Percentiles rank a stretch among this genome's conserved stretches.
Conservation (phyloP, 2,113 vertebrate species). For the Sigmodon hispidus region DNA sequence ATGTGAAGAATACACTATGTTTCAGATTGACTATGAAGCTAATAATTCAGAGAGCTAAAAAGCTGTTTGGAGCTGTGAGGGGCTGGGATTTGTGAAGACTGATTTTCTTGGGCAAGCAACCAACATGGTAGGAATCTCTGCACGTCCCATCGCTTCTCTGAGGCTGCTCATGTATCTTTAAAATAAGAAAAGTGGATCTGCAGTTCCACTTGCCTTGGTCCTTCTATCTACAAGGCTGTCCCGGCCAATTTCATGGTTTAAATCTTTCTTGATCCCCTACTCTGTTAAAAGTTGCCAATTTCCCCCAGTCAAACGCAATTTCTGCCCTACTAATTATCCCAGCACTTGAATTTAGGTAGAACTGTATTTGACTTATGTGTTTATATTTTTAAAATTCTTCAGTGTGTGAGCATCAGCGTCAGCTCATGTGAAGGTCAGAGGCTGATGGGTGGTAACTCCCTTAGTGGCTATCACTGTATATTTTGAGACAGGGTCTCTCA, state of each 20-base stretch:
- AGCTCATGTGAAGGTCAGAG: background rate
- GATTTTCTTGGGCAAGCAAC: conserved; percentile 40
- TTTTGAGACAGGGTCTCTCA: background rate
- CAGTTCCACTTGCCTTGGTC: background rate
- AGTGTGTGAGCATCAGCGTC: background rate
- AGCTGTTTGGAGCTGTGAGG: conserved; percentile 1
- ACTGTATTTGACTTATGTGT: background rate
- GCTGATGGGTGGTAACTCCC: background rate
- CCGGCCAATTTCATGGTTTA: background rate
- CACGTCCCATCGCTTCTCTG: conserved; percentile 28
- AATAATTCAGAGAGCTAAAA: conserved; percentile 59
- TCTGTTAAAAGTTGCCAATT: background rate
- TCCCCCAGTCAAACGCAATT: background rate
- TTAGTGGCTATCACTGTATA: background rate
- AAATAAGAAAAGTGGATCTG: conserved; percentile 29
- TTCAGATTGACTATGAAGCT: conserved; percentile 52
- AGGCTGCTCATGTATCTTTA: conserved; percentile 38
- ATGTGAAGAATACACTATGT: background rate
- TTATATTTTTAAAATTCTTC: background rate
- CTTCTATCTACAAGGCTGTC: background rate
- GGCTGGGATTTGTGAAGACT: conserved; percentile 32
- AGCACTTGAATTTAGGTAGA: background rate
- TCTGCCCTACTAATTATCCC: background rate
- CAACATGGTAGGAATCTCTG: conserved; percentile 8
- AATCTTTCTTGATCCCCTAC: background rate